phyloP scores from a whole-genome alignment of 2,113 vertebrate genomes.

The Marmota flaviventris region DNA sequence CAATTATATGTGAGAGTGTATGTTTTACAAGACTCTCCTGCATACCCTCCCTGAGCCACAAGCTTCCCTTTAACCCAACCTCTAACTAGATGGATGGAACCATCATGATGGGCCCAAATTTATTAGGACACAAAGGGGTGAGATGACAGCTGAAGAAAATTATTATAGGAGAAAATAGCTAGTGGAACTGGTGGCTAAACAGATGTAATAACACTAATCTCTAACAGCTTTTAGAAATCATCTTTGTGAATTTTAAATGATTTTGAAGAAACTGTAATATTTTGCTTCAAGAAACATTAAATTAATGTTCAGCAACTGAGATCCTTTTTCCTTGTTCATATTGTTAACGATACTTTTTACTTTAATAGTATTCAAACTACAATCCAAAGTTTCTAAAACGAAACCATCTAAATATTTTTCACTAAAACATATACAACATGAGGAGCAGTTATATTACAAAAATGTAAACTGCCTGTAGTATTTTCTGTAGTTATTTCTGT shows the following conservation, averaged over 20 bases:
- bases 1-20: background rate
- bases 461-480: background rate
- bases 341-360: background rate
- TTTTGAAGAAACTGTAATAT: background rate
- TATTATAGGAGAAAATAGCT: background rate
- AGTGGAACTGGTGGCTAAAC: background rate
- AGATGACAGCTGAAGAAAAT: background rate
- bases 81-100: background rate
- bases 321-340: conserved; percentile 11
- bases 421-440: background rate
- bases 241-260: conserved; percentile 37
- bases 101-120: background rate
- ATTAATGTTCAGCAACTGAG: conserved; percentile 11
- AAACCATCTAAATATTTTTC: conserved; percentile 27
- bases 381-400: conserved; percentile 14
- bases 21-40: background rate
- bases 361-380: background rate
- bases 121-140: background rate
- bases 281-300: background rate
- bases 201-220: background rate
- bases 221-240: background rate
- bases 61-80: background rate
- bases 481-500: conserved; percentile 49
- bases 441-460: background rate
- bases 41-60: background rate